These are phyloP conservation scores for Pollicipes pollicipes DNA, from an alignment of 1,140 invertebrate species.

Conservation along the genomic window DNA sequence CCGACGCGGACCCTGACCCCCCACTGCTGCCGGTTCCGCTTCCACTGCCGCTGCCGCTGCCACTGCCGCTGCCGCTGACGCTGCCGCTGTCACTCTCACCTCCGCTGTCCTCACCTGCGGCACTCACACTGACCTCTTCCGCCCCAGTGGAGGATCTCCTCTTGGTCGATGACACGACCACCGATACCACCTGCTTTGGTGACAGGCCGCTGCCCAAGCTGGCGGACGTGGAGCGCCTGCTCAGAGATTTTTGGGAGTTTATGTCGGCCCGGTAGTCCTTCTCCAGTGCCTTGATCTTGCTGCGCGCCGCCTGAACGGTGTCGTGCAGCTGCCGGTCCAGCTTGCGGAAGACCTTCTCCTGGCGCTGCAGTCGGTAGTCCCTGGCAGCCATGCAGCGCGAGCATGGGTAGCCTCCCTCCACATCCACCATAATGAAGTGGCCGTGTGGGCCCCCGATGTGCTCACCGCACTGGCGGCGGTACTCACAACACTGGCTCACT, in stretches of 20 bases:
- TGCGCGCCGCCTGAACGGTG: background rate
- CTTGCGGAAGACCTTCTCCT: background rate
- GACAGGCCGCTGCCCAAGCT: background rate
- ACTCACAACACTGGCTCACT: slow-evolving; percentile 14
- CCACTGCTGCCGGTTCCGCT: background rate
- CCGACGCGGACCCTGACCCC: no score
- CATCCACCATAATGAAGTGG: slow-evolving; percentile 14
- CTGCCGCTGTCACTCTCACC: background rate
- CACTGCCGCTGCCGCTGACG: background rate
- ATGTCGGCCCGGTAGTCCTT: background rate
- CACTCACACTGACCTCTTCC: background rate
- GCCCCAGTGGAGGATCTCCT: background rate
- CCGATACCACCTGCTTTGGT: background rate
- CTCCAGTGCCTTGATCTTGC: background rate
- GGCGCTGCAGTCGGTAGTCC: background rate
- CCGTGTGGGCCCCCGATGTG: slow-evolving; percentile 12
- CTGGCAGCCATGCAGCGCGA: background rate
- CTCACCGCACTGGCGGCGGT: slow-evolving; percentile 13
- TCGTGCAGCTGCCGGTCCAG: background rate
- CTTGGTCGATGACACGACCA: background rate
- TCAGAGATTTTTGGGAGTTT: background rate
- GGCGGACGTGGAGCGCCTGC: background rate
- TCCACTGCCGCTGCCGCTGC: background rate
- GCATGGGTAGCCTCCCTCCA: slow-evolving; percentile 14
- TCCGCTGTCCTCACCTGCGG: background rate